These are phyloP conservation scores for Cichlasoma orientale DNA, from an alignment of 2,797 vertebrate genomes.

Conservation along the genomic window DNA sequence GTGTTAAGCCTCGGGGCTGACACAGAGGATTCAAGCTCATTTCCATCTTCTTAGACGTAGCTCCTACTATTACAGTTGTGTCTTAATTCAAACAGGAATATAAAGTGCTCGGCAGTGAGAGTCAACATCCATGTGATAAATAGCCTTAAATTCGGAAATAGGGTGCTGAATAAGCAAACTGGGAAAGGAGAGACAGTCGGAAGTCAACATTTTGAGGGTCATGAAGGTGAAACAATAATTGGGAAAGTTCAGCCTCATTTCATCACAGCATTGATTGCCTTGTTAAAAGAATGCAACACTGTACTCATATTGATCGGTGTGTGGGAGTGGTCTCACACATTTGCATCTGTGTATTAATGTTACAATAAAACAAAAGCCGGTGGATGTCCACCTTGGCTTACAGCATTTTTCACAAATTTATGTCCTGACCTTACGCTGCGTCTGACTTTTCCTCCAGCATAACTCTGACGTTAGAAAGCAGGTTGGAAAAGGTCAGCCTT, in stretches of 20 bases:
- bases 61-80: constrained; percentile 17
- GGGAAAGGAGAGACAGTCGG: not conserved
- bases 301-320: constrained; percentile 8
- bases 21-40: constrained; percentile 53
- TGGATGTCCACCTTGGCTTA: not conserved
- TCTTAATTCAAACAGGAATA: constrained; percentile 33
- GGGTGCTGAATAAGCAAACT: not conserved
- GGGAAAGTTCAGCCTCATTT: constrained; percentile 2
- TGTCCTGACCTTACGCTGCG: constrained; percentile 27
- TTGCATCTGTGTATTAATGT: not conserved
- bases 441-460: constrained; percentile 43
- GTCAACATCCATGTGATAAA: constrained; percentile 13
- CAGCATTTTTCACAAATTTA: constrained; percentile 8
- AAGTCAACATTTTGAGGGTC: not conserved
- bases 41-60: constrained; percentile 48
- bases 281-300: constrained; percentile 5
- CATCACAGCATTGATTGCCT: constrained; percentile 26
- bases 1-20: constrained; percentile 54
- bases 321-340: not conserved
- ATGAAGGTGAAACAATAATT: constrained; percentile 23
- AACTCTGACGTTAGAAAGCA: constrained; percentile 32
- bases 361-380: not conserved
- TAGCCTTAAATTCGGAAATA: constrained; percentile 20
- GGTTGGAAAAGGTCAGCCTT: constrained; percentile 44
- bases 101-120: not conserved